These are phyloP conservation scores for Erythrolamprus reginae DNA, from an alignment of 2,113 vertebrate species.

Conservation along the genomic window DNA sequence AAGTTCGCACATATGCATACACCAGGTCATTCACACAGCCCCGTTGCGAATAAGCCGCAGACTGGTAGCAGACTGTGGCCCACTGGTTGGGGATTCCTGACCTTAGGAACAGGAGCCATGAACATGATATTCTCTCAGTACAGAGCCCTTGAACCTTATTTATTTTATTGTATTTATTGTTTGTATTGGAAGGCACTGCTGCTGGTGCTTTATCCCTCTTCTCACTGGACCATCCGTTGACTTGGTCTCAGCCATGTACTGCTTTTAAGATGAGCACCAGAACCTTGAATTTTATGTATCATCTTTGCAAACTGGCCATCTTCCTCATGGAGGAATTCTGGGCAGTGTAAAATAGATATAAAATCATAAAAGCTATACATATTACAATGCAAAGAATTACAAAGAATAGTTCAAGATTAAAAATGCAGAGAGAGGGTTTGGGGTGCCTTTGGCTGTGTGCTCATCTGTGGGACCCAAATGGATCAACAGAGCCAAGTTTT, in stretches of 20 bases:
- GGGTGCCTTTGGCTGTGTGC: background rate
- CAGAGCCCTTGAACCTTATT: background rate
- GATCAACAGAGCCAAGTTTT: background rate
- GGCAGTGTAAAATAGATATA: background rate
- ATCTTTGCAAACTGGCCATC: background rate
- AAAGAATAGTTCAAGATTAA: background rate
- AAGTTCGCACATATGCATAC: no score
- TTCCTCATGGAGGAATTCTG: background rate
- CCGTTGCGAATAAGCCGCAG: no score
- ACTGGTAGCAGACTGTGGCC: no score
- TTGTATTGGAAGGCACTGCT: no score
- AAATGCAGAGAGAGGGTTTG: background rate
- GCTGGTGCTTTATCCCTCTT: no score
- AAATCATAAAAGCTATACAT: background rate
- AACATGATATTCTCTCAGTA: background rate
- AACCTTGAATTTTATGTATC: background rate
- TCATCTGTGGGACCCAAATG: background rate
- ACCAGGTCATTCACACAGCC: no score
- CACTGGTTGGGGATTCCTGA: no score
- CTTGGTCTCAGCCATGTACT: background rate
- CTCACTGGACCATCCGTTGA: background rate
- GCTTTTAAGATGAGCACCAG: background rate
- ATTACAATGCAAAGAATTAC: background rate
- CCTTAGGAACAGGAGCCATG: background rate
- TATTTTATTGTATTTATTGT: no score